Base-by-base conservation (phyloP, 2,888 invertebrate species). In the Agelastica alni region DNA sequence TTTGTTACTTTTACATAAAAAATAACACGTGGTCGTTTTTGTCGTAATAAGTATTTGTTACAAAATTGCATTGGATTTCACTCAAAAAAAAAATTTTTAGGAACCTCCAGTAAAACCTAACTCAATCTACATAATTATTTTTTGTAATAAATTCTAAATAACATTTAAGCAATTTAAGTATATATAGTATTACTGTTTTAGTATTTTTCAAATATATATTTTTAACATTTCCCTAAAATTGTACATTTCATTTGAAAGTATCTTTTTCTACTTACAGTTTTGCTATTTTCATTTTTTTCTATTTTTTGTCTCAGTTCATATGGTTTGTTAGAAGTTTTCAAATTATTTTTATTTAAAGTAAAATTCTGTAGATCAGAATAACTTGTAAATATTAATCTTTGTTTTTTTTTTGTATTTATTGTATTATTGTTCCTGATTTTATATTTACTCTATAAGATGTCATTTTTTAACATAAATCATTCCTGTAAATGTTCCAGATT, bases 341-440 rank as follows among this genome's bases (percentile, higher is more conserved):
- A 71, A 72, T 69, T 70, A 68, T 68, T 71, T 72, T 71, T 69
- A 70, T 72, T 72, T 71, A 69, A 70, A 67, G 62, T 65, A 39
- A 57, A 58, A 54, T 62, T 64, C 61, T 70, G 66, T 66, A 64
- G 59, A 62, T 62, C 67, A 65, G 59, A 69, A 62, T 62, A 63
- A 61, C 59, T 58, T 74, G 71, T 73, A 73, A 57, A 72, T 73
- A 74, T 57, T 62, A 61, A 69, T 70, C 68, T 68, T 68, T 70
- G 71, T 67, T 70, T 72, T 70, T 65, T 70, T 65, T 67, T 71
- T 72, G 71, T 74, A 74, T 75, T 75, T 74, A 73, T 75, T 75
- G 70, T 74, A 73, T 73, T 72, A 73, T 75, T 76, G 75, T 76
- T 75, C 74, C 75, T 75, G 74, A 75, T 66, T 72, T 71, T 72